phyloP scores from a whole-genome alignment of 2,113 vertebrate species.

The Todiramphus saurophagus region DNA sequence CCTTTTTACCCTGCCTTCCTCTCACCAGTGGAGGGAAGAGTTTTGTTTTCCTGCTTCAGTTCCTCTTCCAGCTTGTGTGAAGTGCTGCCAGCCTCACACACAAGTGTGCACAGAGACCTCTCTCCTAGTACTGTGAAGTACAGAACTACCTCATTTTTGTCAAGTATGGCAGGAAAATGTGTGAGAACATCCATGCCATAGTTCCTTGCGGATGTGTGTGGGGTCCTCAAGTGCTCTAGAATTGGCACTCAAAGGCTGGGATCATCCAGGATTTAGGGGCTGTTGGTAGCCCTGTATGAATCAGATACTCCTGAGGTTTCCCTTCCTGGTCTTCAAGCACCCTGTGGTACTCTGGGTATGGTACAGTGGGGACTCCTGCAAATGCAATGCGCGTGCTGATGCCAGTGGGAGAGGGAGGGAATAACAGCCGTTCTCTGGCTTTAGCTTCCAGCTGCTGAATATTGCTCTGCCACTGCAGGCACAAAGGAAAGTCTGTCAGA shows the following conservation, averaged over 20 bases:
- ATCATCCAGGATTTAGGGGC: background rate
- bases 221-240: background rate
- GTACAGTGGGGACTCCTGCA: background rate
- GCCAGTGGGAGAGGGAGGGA: background rate
- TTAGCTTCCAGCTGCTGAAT: background rate
- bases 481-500: background rate
- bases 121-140: background rate
- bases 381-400: accelerated
- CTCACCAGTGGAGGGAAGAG: background rate
- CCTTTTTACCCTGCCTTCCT: background rate
- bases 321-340: background rate
- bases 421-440: background rate
- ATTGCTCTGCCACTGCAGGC: background rate
- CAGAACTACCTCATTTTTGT: background rate
- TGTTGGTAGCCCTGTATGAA: background rate
- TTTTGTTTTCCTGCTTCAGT: background rate
- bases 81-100: background rate
- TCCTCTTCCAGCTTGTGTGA: background rate
- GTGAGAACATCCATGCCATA: background rate
- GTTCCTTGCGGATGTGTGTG: background rate
- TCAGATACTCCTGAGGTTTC: background rate
- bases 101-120: background rate
- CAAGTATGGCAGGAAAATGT: background rate
- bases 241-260: background rate
- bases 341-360: background rate